phyloP scores from a whole-genome alignment of 2,113 vertebrate species.

The Archocentrus centrarchus region DNA sequence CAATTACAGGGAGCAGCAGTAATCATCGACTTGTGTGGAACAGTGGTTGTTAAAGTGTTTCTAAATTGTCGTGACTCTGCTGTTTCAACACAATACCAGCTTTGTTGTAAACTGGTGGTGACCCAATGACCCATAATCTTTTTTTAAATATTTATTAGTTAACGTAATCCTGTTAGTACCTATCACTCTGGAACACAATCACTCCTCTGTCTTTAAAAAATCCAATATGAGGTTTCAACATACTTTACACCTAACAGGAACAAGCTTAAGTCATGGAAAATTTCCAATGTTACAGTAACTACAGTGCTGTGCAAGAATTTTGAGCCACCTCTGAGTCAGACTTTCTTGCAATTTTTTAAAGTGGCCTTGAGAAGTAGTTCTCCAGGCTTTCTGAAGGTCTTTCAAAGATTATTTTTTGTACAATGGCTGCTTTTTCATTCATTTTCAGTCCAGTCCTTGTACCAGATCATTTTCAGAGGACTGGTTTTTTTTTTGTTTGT shows the following conservation, averaged over 20 bases:
- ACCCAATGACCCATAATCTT: neutral
- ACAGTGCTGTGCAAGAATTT: neutral
- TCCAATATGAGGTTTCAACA: neutral
- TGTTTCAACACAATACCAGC: neutral
- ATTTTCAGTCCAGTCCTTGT: neutral
- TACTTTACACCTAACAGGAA: neutral
- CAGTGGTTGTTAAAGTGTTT: neutral
- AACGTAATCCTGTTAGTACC: neutral
- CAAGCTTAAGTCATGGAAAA: neutral
- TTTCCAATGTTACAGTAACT: neutral
- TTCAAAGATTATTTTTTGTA: neutral
- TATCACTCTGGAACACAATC: neutral
- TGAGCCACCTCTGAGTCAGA: too few relatives aligned
- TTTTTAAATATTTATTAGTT: neutral
- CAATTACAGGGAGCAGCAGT: neutral
- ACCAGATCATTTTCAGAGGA: neutral
- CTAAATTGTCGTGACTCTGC: neutral
- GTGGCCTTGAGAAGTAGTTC: neutral
- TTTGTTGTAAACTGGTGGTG: neutral
- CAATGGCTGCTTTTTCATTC: neutral
- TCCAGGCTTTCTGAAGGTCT: neutral
- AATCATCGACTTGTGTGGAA: neutral
- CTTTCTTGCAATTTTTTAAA: too few relatives aligned
- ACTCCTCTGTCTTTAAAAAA: neutral
- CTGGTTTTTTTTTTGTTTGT: neutral